Base-by-base conservation (phyloP, 2,113 vertebrate species). In the Eleginops maclovinus region DNA sequence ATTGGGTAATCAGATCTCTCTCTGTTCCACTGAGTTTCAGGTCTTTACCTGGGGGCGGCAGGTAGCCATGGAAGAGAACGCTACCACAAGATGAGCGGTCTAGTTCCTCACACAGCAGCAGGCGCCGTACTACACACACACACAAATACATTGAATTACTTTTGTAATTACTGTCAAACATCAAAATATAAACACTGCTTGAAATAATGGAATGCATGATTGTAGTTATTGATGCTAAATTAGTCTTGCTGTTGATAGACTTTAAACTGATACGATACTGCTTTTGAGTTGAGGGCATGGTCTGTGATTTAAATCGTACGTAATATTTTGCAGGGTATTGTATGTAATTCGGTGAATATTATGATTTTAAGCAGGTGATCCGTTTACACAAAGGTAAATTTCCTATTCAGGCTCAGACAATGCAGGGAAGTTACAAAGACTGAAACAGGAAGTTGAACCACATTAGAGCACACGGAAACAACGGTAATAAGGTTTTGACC, bases 61-160 rank as follows among this genome's bases (percentile, higher is more conserved):
- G 89, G 90, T 99, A 99, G 46, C 98, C 98, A 9, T 99, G 98
- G 81, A 99, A 99, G 26, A 99, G 96, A 72, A 99, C 98, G 4
- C 97, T 99, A 75, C 98, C 98, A 79, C 98, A 99, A 0, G 98
- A 99, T 0, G 98, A 99, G 21, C 98, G 95, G 77, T 99, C 98
- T 89, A 99, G 91, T 77, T 99, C 98, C 89, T 99, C 98, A 91
- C 98, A 99, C 1, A 99, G 88, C 59, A 98, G 94, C 72, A 99
- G 91, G 77, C 98, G 95, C 58, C 96, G 95, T 44, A 99, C 98
- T 99, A 74, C 46, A 84, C 12, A 44, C 21, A 50, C 0, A 24
- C 16, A 78, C 13, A 75, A 3, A 79, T 13, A 73, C 14, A 77
- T n/a, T n/a, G n/a, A n/a, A n/a, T n/a, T 14, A 26, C 31, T 46